A percentile compares a stretch with the other conserved stretches of the same genome.
Conservation (phyloP, 1,140 invertebrate species). For the Drosophila auraria region DNA sequence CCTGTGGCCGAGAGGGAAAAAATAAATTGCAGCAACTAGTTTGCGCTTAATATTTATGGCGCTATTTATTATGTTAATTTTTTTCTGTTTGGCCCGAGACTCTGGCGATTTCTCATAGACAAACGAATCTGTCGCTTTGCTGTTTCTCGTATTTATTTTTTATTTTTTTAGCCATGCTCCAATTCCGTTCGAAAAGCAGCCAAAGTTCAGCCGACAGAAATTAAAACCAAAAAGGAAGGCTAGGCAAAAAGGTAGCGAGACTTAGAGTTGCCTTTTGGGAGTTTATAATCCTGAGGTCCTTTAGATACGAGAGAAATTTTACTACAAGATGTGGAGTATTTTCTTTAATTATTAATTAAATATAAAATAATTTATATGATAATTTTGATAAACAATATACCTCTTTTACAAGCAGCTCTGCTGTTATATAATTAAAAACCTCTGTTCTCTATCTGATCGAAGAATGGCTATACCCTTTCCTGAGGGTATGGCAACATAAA, state of each 20-base stretch:
- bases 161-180: constrained; percentile 45
- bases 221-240: constrained; percentile 11
- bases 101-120: constrained; percentile 31
- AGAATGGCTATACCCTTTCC: not conserved
- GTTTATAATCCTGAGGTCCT: not conserved
- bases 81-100: not conserved
- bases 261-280: not conserved
- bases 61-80: constrained; percentile 69
- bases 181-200: constrained; percentile 42
- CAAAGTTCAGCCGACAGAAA: constrained; percentile 44
- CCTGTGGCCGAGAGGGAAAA: constrained; percentile 12
- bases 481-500: constrained; percentile 15
- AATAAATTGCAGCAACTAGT: constrained; percentile 59
- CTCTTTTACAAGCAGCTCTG: too few relatives aligned
- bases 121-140: constrained; percentile 25
- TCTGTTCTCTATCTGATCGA: too few relatives aligned
- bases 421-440: too few relatives aligned
- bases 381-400: too few relatives aligned
- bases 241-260: not conserved
- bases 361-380: too few relatives aligned
- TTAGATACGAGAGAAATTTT: too few relatives aligned
- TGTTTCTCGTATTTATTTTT: not conserved
- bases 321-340: too few relatives aligned
- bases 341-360: too few relatives aligned
- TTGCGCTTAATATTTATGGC: constrained; percentile 59